phyloP scores from a whole-genome alignment of 2,888 invertebrate species.

The Alviniconcha strummeri region DNA sequence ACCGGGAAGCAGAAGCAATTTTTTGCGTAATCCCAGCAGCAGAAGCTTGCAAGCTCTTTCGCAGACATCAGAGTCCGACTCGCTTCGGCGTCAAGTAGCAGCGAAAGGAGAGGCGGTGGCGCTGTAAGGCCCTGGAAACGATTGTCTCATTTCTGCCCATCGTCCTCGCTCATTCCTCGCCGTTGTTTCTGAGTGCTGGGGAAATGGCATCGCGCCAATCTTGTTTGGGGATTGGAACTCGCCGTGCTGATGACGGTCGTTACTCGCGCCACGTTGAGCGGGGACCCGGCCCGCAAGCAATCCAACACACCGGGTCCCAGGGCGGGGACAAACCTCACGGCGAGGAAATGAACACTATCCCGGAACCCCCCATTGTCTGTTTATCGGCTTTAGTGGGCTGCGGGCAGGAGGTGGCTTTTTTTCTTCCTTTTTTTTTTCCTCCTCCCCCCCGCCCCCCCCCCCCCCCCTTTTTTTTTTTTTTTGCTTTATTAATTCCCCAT shows the following conservation, averaged over 20 bases:
- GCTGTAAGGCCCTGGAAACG: not conserved
- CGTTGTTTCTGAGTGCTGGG: conserved; percentile 19
- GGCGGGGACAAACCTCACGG: not conserved
- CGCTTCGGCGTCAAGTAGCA: too few relatives aligned
- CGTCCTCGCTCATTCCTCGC: not conserved
- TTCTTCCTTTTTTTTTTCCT: not conserved
- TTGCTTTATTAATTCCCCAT: conserved; percentile 28
- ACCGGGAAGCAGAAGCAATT: too few relatives aligned
- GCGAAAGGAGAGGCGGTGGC: not conserved
- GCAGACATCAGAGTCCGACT: too few relatives aligned
- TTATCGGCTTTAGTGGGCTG: conserved; percentile 29
- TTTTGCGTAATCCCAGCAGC: too few relatives aligned
- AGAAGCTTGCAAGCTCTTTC: too few relatives aligned
- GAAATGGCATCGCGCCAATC: conserved; percentile 25
- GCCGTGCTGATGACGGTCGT: conserved; percentile 26
- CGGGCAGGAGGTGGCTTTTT: conserved; percentile 9
- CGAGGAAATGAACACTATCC: conserved; percentile 18
- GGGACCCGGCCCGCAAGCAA: not conserved
- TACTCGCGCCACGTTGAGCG: conserved; percentile 18
- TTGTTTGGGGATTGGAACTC: conserved; percentile 32
- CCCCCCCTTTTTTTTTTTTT: not conserved
- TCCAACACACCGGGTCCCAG: not conserved
- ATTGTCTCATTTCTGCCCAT: conserved; percentile 8
- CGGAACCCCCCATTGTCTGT: conserved; percentile 33
- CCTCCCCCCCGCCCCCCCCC: not conserved